Percentiles rank a stretch among this genome's conserved stretches.
Conservation (phyloP, 2,113 vertebrate species). For the Cyrtonyx montezumae region DNA sequence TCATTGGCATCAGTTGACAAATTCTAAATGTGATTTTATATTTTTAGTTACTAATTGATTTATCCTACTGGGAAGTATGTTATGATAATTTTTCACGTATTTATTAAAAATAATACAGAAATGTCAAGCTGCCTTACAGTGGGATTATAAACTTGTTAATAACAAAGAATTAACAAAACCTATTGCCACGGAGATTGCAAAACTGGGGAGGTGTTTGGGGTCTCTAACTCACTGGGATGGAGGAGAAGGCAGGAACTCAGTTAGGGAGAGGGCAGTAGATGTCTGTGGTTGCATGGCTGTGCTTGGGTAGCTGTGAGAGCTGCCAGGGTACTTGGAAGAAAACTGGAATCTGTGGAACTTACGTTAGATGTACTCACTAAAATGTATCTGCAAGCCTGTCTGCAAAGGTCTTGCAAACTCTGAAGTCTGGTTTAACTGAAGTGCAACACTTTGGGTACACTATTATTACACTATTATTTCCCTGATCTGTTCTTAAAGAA, state of each 20-base stretch:
- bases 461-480: not conserved
- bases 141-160: not conserved
- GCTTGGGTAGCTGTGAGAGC: not conserved
- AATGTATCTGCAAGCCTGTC: not conserved
- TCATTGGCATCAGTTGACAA: not conserved
- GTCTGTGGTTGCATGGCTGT: not conserved
- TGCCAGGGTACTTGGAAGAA: not conserved
- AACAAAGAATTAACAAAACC: not conserved
- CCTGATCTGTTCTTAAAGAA: not conserved
- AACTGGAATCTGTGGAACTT: not conserved
- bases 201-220: not conserved
- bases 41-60: constrained; percentile 40
- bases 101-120: constrained; percentile 27
- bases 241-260: not conserved
- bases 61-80: not conserved
- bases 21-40: constrained; percentile 13
- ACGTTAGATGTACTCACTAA: too few relatives aligned
- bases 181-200: not conserved
- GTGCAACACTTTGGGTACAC: not conserved
- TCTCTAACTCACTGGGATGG: not conserved
- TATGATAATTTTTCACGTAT: not conserved
- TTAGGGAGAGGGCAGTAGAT: not conserved
- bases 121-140: not conserved
- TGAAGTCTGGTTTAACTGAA: not conserved
- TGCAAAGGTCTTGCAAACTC: not conserved